A percentile compares a stretch with the other conserved stretches of the same genome.
Conservation (phyloP, 2,888 invertebrate genomes). For the Chrysolina oricalcia region DNA sequence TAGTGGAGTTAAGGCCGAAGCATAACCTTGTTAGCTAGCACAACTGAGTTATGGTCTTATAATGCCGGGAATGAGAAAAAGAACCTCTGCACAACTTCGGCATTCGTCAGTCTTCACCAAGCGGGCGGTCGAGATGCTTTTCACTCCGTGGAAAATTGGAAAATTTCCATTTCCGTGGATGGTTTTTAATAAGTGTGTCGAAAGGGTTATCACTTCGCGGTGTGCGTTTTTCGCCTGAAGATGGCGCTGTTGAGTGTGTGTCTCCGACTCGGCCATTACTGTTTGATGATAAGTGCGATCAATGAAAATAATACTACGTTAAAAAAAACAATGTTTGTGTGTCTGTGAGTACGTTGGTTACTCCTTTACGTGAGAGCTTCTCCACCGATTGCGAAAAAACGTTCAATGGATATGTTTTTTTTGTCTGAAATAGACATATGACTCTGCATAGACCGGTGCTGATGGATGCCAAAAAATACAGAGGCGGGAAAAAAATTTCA, state of each 20-base stretch:
- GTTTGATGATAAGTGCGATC: not conserved
- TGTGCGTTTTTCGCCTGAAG: not conserved
- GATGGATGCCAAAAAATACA: too few relatives aligned
- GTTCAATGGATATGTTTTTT: too few relatives aligned
- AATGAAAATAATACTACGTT: not conserved
- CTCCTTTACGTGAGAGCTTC: too few relatives aligned
- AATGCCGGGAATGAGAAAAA: constrained; percentile 71
- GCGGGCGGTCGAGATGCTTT: constrained; percentile 62
- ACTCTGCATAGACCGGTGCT: too few relatives aligned
- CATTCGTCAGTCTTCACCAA: constrained; percentile 68
- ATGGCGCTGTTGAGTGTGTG: constrained; percentile 24
- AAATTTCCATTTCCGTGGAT: constrained; percentile 27
- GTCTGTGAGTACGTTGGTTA: too few relatives aligned
- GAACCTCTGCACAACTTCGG: constrained; percentile 63
- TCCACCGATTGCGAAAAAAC: too few relatives aligned
- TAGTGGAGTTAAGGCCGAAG: constrained; percentile 71
- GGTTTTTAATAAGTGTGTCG: constrained; percentile 5
- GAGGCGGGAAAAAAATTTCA: too few relatives aligned
- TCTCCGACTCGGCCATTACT: not conserved
- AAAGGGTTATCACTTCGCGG: constrained; percentile 2
- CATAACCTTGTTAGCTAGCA: constrained; percentile 73
- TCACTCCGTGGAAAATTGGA: constrained; percentile 40
- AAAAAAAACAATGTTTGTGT: too few relatives aligned
- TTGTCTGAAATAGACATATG: too few relatives aligned
- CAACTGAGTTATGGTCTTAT: constrained; percentile 73